Base-by-base conservation (phyloP, 2,797 vertebrate species). In the Phoebastria nigripes region DNA sequence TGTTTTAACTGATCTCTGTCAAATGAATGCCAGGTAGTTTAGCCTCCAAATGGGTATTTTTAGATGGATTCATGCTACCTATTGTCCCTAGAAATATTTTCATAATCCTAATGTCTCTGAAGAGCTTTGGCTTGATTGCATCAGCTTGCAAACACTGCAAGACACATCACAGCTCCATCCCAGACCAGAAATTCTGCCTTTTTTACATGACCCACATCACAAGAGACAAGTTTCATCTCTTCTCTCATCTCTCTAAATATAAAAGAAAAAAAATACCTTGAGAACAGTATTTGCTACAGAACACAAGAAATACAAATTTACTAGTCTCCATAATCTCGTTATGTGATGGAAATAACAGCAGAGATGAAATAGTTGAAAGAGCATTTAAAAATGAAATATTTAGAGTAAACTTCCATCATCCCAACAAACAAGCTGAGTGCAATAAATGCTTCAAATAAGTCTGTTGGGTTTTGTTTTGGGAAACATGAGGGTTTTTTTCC, bases 81-180 rank as follows among this genome's bases (percentile, higher is more conserved):
- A 41, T 54, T 82, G 15, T 79, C 44, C 66, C 63, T 54, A 77
- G 29, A 82, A 95, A 63, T 73, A 88, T 17, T 61, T 87, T 84
- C 16, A 25, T 47, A 69, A 59, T 84, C 42, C 31, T 78, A 56
- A 33, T 22, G 47, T 52, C 73, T 95, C 52, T 89, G 52, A 92
- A 90, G 88, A 91, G 42, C 86, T 95, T 94, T 77, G 80, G 66
- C 65, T 94, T 94, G 76, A 84, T 89, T 85, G 51, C 70, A 93
- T 92, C 46, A 90, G 65, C 73, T 87, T 84, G 88, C 59, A 76
- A 69, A 69, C 51, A 80, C 71, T 91, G 83, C 80, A 94, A 91
- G 88, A 91, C 86, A 80, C 93, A 88, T 94, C 93, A 93, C 66
- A 95, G 94, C 88, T 93, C 86, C 83, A 93, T 85, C 63, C 44